These are phyloP conservation scores for Macropodus opercularis DNA, from an alignment of 2,797 vertebrate genomes.

Conservation along the genomic window DNA sequence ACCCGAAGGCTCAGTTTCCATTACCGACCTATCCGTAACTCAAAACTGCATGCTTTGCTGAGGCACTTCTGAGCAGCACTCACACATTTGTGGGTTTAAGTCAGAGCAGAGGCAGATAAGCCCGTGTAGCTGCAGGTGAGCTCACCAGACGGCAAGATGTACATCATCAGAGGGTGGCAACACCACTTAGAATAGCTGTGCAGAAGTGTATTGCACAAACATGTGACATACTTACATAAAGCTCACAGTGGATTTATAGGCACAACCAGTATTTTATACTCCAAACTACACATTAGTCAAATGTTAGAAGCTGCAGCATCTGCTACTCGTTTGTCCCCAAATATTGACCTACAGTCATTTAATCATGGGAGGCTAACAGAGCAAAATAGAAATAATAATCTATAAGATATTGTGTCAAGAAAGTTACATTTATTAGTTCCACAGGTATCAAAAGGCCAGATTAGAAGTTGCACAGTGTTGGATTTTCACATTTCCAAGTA, in stretches of 20 bases:
- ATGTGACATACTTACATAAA: constrained; percentile 14
- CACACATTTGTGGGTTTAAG: constrained; percentile 58
- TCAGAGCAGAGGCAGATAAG: constrained; percentile 65
- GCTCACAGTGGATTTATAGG: constrained; percentile 1
- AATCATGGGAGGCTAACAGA: no score
- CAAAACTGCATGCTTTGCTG: constrained; percentile 54
- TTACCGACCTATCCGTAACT: constrained; percentile 56
- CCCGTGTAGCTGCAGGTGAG: constrained; percentile 63
- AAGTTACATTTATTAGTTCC: no score
- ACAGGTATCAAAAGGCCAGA: no score
- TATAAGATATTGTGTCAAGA: no score
- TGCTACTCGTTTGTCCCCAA: no score
- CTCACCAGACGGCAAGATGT: constrained; percentile 60
- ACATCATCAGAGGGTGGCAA: constrained; percentile 60
- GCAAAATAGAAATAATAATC: no score
- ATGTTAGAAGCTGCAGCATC: no score
- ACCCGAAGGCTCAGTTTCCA: constrained; percentile 71
- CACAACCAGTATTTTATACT: no score
- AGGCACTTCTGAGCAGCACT: constrained; percentile 50
- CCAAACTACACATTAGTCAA: no score
- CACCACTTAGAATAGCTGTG: constrained; percentile 57
- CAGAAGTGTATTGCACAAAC: constrained; percentile 29
- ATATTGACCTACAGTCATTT: no score
- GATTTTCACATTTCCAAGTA: no score
- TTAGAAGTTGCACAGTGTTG: no score